These are phyloP conservation scores for Chrysolina oricalcia DNA, from an alignment of 2,888 invertebrate genomes.

Conservation along the genomic window DNA sequence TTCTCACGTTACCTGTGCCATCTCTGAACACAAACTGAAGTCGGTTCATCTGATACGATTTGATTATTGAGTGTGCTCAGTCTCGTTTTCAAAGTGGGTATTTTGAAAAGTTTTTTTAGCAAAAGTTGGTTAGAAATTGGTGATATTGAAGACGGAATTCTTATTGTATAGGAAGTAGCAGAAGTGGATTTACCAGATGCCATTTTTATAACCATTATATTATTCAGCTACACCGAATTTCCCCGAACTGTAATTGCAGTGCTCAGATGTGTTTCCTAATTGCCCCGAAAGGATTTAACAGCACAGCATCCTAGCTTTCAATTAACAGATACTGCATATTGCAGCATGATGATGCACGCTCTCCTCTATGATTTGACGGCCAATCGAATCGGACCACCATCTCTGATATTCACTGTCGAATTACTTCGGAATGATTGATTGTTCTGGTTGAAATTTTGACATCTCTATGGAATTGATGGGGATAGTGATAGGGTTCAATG, in stretches of 20 bases:
- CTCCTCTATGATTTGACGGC: conserved; percentile 48
- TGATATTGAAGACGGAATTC: too few relatives aligned
- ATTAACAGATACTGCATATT: conserved; percentile 46
- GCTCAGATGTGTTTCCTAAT: conserved; percentile 40
- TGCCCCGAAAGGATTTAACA: conserved; percentile 48
- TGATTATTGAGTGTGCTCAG: too few relatives aligned
- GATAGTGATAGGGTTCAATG: too few relatives aligned
- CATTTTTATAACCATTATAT: too few relatives aligned
- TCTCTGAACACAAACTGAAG: too few relatives aligned
- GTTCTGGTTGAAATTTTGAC: neutral
- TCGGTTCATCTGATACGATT: too few relatives aligned
- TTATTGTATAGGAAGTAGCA: too few relatives aligned
- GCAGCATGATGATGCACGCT: conserved; percentile 44
- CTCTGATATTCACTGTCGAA: conserved; percentile 48
- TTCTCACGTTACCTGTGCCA: too few relatives aligned
- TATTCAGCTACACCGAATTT: neutral
- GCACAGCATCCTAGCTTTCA: conserved; percentile 42
- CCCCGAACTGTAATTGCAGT: conserved; percentile 18
- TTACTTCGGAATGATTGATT: neutral
- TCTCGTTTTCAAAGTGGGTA: too few relatives aligned
- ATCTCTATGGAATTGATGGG: neutral
- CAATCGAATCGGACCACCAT: conserved; percentile 52
- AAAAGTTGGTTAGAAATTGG: too few relatives aligned
- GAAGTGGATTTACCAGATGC: too few relatives aligned
- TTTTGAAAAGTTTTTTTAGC: too few relatives aligned